phyloP scores from a whole-genome alignment of 1,140 invertebrate genomes.

The Calliopsis andreniformis region DNA sequence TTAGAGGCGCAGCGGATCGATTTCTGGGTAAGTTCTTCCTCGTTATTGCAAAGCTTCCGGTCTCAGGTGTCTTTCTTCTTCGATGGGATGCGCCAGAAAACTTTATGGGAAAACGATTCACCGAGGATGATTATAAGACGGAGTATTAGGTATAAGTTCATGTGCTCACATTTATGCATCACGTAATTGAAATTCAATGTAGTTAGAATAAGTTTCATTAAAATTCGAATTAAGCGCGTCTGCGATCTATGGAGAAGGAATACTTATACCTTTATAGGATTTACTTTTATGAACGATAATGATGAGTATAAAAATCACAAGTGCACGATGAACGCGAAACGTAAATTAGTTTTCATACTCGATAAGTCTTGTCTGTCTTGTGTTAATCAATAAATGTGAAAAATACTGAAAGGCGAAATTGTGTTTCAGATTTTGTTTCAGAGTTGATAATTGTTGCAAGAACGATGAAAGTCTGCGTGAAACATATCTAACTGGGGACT shows the following conservation, averaged over 20 bases:
- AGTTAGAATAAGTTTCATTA: constrained; percentile 31
- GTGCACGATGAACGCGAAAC: no score
- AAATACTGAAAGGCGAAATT: no score
- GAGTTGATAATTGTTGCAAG: no score
- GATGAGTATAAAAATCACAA: no score
- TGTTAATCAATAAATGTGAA: no score
- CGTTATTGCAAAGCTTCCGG: background rate
- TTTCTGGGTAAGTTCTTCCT: background rate
- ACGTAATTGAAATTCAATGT: constrained; percentile 24
- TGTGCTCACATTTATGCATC: background rate
- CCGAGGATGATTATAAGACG: constrained; percentile 21
- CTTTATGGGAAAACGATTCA: constrained; percentile 4
- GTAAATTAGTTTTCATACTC: no score
- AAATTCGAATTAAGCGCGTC: constrained; percentile 36
- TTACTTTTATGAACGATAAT: background rate
- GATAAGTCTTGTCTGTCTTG: no score
- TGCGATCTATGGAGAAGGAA: background rate
- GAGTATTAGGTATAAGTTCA: constrained; percentile 32
- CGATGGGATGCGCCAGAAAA: background rate
- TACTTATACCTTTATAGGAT: background rate
- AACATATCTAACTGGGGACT: no score
- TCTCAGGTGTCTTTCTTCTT: constrained; percentile 18
- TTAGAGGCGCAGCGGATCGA: background rate
- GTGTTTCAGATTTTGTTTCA: no score
- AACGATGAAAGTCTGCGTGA: no score